phyloP scores from a whole-genome alignment of 2,113 vertebrate genomes.

The Herpetotheres cachinnans region DNA sequence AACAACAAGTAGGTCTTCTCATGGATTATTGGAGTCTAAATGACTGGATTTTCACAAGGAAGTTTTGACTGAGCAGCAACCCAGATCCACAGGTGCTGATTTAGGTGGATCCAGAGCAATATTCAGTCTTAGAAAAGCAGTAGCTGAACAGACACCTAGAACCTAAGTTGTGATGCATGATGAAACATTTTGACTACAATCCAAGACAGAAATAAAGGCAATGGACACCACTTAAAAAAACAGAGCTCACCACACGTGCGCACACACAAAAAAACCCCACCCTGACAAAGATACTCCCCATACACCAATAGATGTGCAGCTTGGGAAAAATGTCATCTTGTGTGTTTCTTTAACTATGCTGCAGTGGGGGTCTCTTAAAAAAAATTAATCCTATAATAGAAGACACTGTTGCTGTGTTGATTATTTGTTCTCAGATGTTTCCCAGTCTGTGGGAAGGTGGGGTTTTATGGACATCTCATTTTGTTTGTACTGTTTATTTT shows the following conservation, averaged over 20 bases:
- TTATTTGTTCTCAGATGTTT: background rate
- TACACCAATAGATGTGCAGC: background rate
- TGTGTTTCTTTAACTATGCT: rapidly evolving
- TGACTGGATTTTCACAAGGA: background rate
- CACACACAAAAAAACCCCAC: no score
- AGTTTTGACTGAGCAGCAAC: background rate
- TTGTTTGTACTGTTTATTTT: background rate
- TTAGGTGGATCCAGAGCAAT: no score
- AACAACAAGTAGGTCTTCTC: background rate
- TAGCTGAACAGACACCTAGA: no score
- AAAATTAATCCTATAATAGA: rapidly evolving
- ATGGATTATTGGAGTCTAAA: rapidly evolving
- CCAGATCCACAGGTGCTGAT: background rate
- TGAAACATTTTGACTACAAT: background rate
- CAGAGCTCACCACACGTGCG: background rate
- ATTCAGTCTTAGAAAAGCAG: background rate
- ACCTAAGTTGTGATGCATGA: rapidly evolving
- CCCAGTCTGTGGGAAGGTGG: background rate
- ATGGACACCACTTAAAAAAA: background rate
- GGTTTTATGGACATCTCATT: background rate
- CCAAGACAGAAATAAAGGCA: background rate
- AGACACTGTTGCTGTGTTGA: background rate
- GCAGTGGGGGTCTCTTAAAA: no score
- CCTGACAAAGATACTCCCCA: no score
- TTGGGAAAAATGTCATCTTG: rapidly evolving